Base-by-base conservation (phyloP, 1,140 invertebrate genomes). In the Psilanteris sp. region DNA sequence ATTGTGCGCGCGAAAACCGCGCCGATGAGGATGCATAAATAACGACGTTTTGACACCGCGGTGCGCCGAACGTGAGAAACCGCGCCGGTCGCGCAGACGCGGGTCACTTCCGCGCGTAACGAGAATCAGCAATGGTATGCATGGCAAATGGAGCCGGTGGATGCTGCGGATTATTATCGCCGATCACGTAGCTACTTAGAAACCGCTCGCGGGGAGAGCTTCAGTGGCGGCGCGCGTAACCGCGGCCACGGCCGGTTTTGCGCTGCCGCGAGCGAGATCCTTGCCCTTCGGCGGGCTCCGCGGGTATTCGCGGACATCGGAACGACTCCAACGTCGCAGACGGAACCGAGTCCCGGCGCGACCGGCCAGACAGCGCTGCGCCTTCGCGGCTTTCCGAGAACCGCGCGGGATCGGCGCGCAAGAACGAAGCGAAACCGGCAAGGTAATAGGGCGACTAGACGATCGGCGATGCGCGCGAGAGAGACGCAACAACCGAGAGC, bases 161-260 rank as follows among this genome's bases (percentile, higher is more conserved):
- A 37, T 36, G 26, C 10, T 43, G 43, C 57, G 50, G 48, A 83
- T 86, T 87, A 88, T 88, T 85, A 86, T 84, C 84, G 79, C 85
- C 83, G 85, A 87, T 88, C 86, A 88, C 85, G 86, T 88, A 88
- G 79, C 79, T 88, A 88, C 85, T 87, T 82, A 85, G 85, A 88
- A 87, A 79, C 79, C 78, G 81, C 77, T 67, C 37, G 59, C n/a
- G n/a, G n/a, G n/a, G n/a, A n/a, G n/a, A n/a, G n/a, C n/a, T n/a
- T n/a, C n/a, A n/a, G n/a, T n/a, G 50, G 55, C 11, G 39, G 29
- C 16, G 27, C 22, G 32, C 26, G 24, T 27, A 41, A 46, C 34
- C 27, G 32, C 37, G 54, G 52, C 41, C 16, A 64, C 52, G 74
- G 48, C 73, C 61, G 73, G 77, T 79, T 79, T 72, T 55, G 64